phyloP scores from a whole-genome alignment of 2,113 vertebrate species.

The Centropus unirufus region DNA sequence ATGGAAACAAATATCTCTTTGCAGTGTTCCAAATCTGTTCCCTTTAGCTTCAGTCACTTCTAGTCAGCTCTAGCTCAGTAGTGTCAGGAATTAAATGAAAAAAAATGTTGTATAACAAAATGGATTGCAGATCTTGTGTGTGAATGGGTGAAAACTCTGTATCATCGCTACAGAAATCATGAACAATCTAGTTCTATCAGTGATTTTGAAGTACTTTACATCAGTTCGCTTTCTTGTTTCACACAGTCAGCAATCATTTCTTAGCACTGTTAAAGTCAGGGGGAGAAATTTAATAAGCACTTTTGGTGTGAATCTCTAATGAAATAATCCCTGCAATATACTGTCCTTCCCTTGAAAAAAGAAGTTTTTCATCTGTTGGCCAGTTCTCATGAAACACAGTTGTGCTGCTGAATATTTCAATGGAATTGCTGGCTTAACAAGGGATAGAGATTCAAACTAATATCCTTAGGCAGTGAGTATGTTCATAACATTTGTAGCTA shows the following conservation, averaged over 20 bases:
- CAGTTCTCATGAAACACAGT: neutral
- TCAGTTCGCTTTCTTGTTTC: neutral
- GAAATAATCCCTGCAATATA: neutral
- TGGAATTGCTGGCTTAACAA: neutral
- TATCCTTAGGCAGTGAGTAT: neutral
- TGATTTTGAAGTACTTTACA: neutral
- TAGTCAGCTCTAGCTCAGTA: neutral
- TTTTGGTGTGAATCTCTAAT: neutral
- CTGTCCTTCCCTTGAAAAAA: neutral
- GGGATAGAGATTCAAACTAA: neutral
- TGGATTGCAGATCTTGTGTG: neutral
- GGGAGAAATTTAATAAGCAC: neutral
- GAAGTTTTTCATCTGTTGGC: fast-evolving
- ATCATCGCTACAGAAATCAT: neutral
- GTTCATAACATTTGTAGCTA: neutral
- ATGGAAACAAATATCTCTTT: neutral
- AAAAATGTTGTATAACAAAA: neutral
- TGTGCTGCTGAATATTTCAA: neutral
- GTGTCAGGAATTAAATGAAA: neutral
- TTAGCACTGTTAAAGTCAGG: neutral
- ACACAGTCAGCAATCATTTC: neutral
- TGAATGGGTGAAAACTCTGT: neutral
- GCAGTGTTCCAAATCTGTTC: neutral
- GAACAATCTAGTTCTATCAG: neutral
- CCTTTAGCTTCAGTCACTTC: neutral